Base-by-base conservation (phyloP, 2,888 invertebrate species). In the Hylaea fasciaria region DNA sequence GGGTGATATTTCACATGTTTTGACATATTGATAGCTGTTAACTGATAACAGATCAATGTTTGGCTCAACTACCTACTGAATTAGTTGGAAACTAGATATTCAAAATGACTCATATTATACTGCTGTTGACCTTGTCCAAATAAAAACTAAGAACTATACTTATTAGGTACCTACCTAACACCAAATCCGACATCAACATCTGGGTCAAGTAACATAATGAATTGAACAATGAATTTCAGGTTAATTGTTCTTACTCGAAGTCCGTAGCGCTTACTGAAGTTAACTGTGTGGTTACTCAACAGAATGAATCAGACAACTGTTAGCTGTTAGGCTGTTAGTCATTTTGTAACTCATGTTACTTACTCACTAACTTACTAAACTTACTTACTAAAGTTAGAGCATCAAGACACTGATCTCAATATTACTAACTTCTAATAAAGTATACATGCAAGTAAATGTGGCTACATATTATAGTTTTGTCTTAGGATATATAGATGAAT, bases 171-270 rank as follows among this genome's bases (percentile, higher is more conserved):
- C 12, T 0, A 37, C 2, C 11, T 37, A 48, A 39, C 29, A 12
- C 37, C 37, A 58, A 52, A 48, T 37, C 40, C 32, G n/a, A n/a
- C n/a, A 40, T 13, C 39, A 35, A 13, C 17, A 51, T 49, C 28
- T 44, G 16, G 53, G 53, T 54, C 59, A 59, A 54, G 48, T 52
- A 35, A 43, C 53, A 47, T 9, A 32, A 32, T 32, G 9, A 44
- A 29, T 32, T 12, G 40, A 49, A 60, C 59, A 60, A 60, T 46
- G 37, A 28, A 40, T 41, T 51, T 44, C 29, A 40, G 22, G 29
- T 48, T 32, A 16, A 59, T 59, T 59, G 59, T 59, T 54, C 48
- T 54, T 58, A 47, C 16, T 53, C 37, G 47, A n/a, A 35, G 47
- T 41, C 14, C 32, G 22, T 41, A 51, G 37, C 13, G 12, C 45